Evolutionary conservation across 1,140 invertebrate species (phyloP), one percentile per base, ranked within the genome.

Genomic region (Halictus rubicundus): DNA sequence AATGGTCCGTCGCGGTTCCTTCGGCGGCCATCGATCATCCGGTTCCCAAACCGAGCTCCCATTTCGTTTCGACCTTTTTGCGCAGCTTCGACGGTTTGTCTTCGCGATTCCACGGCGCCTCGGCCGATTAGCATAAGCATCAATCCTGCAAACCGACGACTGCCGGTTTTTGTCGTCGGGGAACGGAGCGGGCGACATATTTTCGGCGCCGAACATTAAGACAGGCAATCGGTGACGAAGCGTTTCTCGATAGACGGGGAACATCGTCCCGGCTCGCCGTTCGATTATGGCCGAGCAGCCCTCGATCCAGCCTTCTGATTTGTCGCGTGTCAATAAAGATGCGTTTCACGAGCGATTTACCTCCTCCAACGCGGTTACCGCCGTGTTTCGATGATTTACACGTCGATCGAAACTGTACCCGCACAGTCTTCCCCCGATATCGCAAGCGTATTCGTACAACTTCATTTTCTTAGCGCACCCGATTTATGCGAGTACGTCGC

Each of bases 121-220:
- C 77, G 70, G 37, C 39, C 59, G 77, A 79, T 79, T 79, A 79
- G 70, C 77, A 79, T 79, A 74, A 70, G 49, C 77, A 79, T 79
- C 77, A 72, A 79, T 79, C 70, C 70, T 74, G 42, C 32, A 8
- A 52, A 46, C 70, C 37, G 49, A n/a, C 37, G 49, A n/a, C 23
- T 27, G 2, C 14, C 21, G 69, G 32, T 64, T 74, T 72, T 76
- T 76, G 65, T 39, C 52, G 8, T n/a, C 37, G 49, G 1, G 14
- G 21, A 46, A 12, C 2, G 16, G 14, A 27, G 16, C 49, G 49
- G 5, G 16, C 63, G 61, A 79, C 77, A 79, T 79, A 79, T 79
- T 79, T 79, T 73, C 63, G 63, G 25, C 39, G 61, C 23, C 25
- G 69, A 73, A 60, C 77, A 64, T 72, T 73, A 72, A n/a, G 25